phyloP scores from a whole-genome alignment of 1,140 invertebrate species.

The Heterodera carotae region DNA sequence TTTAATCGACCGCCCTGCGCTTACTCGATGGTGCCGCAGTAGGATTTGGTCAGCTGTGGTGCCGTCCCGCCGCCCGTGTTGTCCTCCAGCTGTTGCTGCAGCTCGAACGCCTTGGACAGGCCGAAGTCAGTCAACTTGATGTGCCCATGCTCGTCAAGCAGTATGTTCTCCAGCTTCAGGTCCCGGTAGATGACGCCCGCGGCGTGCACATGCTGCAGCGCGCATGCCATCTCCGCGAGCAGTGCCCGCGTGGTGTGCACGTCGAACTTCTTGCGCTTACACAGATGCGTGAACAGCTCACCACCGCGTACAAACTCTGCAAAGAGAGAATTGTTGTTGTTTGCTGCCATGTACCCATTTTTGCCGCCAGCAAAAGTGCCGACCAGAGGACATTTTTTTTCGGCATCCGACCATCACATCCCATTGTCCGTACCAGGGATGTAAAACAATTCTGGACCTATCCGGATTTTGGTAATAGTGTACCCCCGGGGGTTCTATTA shows the following conservation, averaged over 20 bases:
- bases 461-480: too few species aligned
- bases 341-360: too few species aligned
- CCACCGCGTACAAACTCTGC: constrained; percentile 89
- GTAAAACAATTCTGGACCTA: too few species aligned
- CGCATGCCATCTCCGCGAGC: constrained; percentile 86
- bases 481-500: too few species aligned
- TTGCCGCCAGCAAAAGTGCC: too few species aligned
- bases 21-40: constrained; percentile 91
- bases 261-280: constrained; percentile 81
- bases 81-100: neutral
- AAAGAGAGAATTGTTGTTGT: too few species aligned
- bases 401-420: too few species aligned
- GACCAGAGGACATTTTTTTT: too few species aligned
- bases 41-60: constrained; percentile 80
- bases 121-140: constrained; percentile 89
- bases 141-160: constrained; percentile 82
- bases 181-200: constrained; percentile 90
- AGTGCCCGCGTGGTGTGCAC: constrained; percentile 83
- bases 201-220: constrained; percentile 85
- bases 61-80: neutral
- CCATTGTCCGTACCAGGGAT: too few species aligned
- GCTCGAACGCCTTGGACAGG: constrained; percentile 79
- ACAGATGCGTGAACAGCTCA: constrained; percentile 84
- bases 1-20: neutral
- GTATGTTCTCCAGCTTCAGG: constrained; percentile 89